Evolutionary conservation across 2,888 invertebrate genomes (phyloP).

Genomic region (Plagodis pulveraria): DNA sequence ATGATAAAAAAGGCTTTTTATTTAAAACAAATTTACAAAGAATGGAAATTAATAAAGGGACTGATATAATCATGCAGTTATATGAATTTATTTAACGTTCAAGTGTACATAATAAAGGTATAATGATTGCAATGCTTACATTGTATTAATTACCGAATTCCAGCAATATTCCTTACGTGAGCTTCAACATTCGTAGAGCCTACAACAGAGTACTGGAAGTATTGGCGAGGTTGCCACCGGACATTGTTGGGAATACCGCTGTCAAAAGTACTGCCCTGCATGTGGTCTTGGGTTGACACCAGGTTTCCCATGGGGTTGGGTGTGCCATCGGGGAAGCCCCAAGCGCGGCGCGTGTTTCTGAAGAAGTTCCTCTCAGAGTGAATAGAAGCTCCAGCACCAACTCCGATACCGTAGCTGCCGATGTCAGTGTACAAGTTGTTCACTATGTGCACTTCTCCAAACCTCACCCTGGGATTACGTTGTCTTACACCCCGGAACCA

Average conservation of each 20-base stretch:
- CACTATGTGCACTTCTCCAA: conserved; percentile 28
- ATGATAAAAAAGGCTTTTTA: no score
- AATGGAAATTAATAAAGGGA: no score
- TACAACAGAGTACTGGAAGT: background rate
- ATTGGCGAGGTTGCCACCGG: background rate
- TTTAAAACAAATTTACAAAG: no score
- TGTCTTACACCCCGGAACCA: conserved; percentile 30
- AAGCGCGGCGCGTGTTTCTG: conserved; percentile 20
- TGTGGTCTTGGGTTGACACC: background rate
- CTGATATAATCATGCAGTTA: no score
- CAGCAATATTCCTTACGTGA: background rate
- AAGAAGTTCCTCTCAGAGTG: conserved; percentile 33
- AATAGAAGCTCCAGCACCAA: conserved; percentile 25
- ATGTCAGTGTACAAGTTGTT: conserved; percentile 35
- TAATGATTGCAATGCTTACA: no score
- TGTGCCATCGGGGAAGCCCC: conserved; percentile 22
- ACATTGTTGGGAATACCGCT: background rate
- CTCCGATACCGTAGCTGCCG: conserved; percentile 29
- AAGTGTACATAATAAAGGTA: no score
- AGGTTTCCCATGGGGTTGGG: conserved; percentile 6
- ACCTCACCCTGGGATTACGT: conserved; percentile 33
- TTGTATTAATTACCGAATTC: background rate
- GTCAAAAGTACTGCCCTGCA: background rate
- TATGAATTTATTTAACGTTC: no score
- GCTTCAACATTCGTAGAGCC: background rate